Evolutionary conservation across 1,140 invertebrate genomes (phyloP), one percentile per base, ranked within the genome.

Genomic region (Hylaeus volcanicus): DNA sequence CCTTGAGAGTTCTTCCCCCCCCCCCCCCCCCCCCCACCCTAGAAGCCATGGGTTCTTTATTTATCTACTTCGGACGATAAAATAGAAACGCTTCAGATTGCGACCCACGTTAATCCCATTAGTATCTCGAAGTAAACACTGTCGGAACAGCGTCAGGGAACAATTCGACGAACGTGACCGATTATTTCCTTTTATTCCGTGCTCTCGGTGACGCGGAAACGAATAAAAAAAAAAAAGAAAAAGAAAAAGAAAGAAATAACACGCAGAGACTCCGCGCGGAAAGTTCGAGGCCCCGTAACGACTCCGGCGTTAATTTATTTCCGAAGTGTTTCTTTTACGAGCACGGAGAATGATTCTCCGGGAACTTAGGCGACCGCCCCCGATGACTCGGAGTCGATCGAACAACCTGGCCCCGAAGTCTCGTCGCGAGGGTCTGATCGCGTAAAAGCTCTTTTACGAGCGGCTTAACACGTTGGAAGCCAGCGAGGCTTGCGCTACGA

Each of bases 391-490:
- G 43, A 60, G 51, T 26, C 68, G 82, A 81, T 81, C 82, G 82
- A 85, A 80, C 69, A 26, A 26, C 51, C 43, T 6, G 26, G 82
- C 26, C 41, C 56, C 72, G 74, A 84, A 85, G 66, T 85, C 84
- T 84, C 77, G 73, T 85, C 81, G 83, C 77, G 63, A 81, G 76
- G 84, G 77, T 84, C 78, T 84, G 84, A 85, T 85, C 78, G 82
- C 63, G 83, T 81, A 76, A 74, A 85, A 84, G 82, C 84, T 73
- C 73, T 73, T 85, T 84, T 85, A 85, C 82, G 84, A 85, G 61
- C 77, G 76, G 77, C 61, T 84, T 80, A 80, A 84, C 84, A 85
- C 82, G 61, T 39, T 63, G 56, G 37, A 63, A 71, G 39, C 65
- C 63, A 60, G 45, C 73, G 66, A 79, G 53, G 77, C 56, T 51